phyloP scores from a whole-genome alignment of 2,113 vertebrate species.

The Turdus rufiventris region DNA sequence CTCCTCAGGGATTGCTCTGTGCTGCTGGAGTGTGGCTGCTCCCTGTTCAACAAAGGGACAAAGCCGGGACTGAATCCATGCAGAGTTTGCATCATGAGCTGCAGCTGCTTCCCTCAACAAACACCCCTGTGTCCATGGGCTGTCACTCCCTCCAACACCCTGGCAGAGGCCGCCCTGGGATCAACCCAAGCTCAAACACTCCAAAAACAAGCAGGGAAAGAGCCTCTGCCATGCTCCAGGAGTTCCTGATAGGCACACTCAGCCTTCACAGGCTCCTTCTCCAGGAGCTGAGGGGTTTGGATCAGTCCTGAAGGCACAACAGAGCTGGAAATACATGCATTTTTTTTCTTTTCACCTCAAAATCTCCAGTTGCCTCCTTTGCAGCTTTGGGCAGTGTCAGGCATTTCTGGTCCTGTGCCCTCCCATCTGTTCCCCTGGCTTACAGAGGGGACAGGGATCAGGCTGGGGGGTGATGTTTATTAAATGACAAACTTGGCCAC shows the following conservation, averaged over 20 bases:
- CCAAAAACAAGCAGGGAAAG: neutral
- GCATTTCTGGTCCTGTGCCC: neutral
- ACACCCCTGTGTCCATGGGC: neutral
- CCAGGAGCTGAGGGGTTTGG: neutral
- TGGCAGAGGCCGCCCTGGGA: neutral
- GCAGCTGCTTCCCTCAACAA: conserved; percentile 35
- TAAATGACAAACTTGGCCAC: neutral
- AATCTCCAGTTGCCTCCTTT: neutral
- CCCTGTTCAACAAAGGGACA: neutral
- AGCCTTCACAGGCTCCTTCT: neutral
- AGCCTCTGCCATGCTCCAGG: neutral
- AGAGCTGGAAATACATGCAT: neutral
- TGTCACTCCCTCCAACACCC: neutral
- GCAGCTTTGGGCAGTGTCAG: neutral
- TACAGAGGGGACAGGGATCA: neutral
- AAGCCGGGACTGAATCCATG: neutral
- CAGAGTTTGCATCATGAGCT: neutral
- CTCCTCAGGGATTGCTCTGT: neutral
- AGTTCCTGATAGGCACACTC: neutral
- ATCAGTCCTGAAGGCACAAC: neutral
- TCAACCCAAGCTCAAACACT: neutral
- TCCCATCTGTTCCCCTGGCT: conserved; percentile 33
- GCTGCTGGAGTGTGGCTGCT: neutral
- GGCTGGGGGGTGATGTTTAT: neutral
- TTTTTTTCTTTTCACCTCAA: neutral